phyloP scores from a whole-genome alignment of 1,140 invertebrate species.

The Psilanteris sp. region DNA sequence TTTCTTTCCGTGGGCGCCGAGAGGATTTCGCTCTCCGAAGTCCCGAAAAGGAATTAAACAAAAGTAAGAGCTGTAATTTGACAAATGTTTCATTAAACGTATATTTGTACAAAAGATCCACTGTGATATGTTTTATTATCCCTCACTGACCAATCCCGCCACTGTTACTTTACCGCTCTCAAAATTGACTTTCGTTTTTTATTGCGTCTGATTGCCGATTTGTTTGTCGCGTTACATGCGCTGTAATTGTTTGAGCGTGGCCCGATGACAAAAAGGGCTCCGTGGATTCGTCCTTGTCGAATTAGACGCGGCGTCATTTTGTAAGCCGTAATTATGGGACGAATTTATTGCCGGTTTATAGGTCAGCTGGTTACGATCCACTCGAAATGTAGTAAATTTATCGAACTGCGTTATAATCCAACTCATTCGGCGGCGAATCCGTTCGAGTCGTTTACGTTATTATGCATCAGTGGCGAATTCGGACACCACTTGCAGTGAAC shows the following conservation, averaged over 20 bases:
- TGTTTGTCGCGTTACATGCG: too few species aligned
- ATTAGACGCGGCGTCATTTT: constrained; percentile 12
- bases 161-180: constrained; percentile 13
- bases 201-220: too few species aligned
- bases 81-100: constrained; percentile 43
- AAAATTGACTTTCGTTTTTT: constrained; percentile 8
- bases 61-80: constrained; percentile 16
- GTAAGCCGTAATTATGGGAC: neutral
- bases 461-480: too few species aligned
- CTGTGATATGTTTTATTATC: constrained; percentile 42
- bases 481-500: too few species aligned
- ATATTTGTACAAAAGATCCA: constrained; percentile 43
- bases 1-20: neutral
- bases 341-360: constrained; percentile 5
- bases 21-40: too few species aligned
- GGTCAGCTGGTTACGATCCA: constrained; percentile 11
- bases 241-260: constrained; percentile 13
- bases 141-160: constrained; percentile 38
- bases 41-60: constrained; percentile 8
- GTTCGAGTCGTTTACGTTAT: too few species aligned
- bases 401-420: too few species aligned
- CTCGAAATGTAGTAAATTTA: constrained; percentile 4
- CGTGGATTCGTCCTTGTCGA: constrained; percentile 3
- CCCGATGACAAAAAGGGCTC: neutral
- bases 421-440: too few species aligned